Evolutionary conservation across 2,797 vertebrate genomes (phyloP), one percentile per base, ranked within the genome.

Genomic region (Petrocephalus sullivani): DNA sequence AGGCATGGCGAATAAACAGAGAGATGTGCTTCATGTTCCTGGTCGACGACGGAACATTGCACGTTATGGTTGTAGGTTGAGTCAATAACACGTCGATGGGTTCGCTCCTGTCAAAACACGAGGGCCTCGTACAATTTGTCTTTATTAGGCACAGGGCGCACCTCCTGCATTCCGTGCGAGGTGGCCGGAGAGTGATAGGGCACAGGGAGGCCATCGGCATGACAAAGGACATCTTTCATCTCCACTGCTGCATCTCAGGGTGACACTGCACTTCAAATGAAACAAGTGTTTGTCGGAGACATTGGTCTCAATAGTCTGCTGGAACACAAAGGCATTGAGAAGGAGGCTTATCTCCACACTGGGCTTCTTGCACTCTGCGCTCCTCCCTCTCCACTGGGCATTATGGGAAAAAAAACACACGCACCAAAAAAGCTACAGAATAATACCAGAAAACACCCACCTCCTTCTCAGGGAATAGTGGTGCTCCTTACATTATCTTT

Each of bases 221-320:
- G 91, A 90, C 51, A 92, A 91, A 91, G 89, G 78, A 67, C 83
- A 91, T 88, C 84, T 91, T 88, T 92, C 53, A 88, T 88, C 89
- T 90, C 87, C 89, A 90, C 78, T 88, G 88, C 88, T 90, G 90
- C 88, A 88, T 90, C 90, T 87, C 87, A 87, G 78, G 87, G 91
- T 89, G 83, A 90, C 90, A 90, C 86, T 83, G 78, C 83, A 21
- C 87, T 87, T 87, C 78, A 86, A 90, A 90, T 67, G 88, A 88
- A 90, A 87, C 33, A 37, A 91, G 88, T 88, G 87, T 87, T 89
- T 89, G 86, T 85, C 87, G 67, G 33, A 87, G 85, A 67, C 67
- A 60, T 64, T 49, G 53, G 46, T 83, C 78, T 85, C 82, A 64
- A 84, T 88, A 53, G 78, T 64, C 21, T 84, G 81, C 81, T 67